These are phyloP conservation scores for Lobophora halterata DNA, from an alignment of 2,888 invertebrate genomes.

Conservation along the genomic window DNA sequence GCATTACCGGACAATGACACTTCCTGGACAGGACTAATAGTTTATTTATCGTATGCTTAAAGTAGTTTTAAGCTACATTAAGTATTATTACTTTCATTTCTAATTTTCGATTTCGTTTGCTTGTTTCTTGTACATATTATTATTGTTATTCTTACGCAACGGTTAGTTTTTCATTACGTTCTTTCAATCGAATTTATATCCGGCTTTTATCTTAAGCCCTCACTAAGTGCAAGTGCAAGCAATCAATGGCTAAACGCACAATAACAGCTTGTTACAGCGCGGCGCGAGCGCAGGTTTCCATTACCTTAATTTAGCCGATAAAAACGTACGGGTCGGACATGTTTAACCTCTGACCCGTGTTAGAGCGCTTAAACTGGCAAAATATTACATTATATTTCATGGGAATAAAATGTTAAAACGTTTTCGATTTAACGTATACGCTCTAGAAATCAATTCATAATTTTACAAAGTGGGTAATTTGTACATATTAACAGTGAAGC, in stretches of 20 bases:
- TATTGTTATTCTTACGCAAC: too few species aligned
- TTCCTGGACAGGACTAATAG: too few species aligned
- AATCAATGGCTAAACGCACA: slow-evolving; percentile 54
- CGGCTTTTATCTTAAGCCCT: not conserved
- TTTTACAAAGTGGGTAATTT: slow-evolving; percentile 1
- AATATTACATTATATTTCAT: slow-evolving; percentile 29
- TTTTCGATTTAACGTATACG: slow-evolving; percentile 6
- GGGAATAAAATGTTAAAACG: slow-evolving; percentile 20
- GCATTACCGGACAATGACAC: too few species aligned
- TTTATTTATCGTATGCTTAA: too few species aligned
- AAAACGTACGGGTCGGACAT: slow-evolving; percentile 57
- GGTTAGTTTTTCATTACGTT: too few species aligned
- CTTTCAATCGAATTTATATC: too few species aligned
- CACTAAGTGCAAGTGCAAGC: slow-evolving; percentile 41
- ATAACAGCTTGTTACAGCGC: slow-evolving; percentile 65
- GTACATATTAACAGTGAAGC: too few species aligned
- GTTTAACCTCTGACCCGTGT: slow-evolving; percentile 58
- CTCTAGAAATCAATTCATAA: slow-evolving; percentile 15
- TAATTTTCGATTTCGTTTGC: too few species aligned
- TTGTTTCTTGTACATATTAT: too few species aligned
- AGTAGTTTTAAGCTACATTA: too few species aligned
- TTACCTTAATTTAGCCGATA: slow-evolving; percentile 65
- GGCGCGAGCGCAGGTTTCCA: slow-evolving; percentile 54
- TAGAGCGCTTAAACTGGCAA: slow-evolving; percentile 28
- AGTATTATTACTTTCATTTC: too few species aligned